phyloP scores from a whole-genome alignment of 2,888 invertebrate genomes.

The Sialis fuliginosa region DNA sequence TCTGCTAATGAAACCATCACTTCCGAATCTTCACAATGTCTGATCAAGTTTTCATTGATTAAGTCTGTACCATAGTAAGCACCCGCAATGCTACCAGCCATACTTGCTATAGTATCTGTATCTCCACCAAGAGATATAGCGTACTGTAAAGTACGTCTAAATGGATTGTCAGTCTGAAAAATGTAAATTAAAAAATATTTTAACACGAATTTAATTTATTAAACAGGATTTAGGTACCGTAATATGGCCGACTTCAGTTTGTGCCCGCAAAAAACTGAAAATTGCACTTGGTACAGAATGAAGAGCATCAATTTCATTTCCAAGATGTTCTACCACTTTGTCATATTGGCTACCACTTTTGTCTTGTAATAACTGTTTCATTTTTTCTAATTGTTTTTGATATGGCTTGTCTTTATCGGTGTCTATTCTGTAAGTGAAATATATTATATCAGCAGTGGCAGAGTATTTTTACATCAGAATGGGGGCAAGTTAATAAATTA shows the following conservation, averaged over 20 bases:
- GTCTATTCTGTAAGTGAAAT: not conserved
- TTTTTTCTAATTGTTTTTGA: conserved; percentile 30
- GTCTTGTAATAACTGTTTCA: conserved; percentile 30
- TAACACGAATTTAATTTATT: not conserved
- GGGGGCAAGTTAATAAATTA: too few relatives aligned
- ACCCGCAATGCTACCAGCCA: conserved; percentile 54
- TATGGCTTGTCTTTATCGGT: conserved; percentile 23
- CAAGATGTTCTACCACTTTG: conserved; percentile 33
- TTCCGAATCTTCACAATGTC: conserved; percentile 39
- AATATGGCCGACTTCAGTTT: conserved; percentile 28
- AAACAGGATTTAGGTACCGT: conserved; percentile 19
- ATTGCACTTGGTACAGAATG: conserved; percentile 56
- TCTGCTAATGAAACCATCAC: conserved; percentile 35
- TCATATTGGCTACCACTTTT: conserved; percentile 25
- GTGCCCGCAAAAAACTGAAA: conserved; percentile 43
- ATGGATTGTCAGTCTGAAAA: conserved; percentile 32
- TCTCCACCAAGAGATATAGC: conserved; percentile 58
- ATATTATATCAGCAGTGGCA: too few relatives aligned
- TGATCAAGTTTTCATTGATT: conserved; percentile 29
- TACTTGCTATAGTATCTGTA: conserved; percentile 58
- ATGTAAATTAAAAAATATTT: conserved; percentile 8
- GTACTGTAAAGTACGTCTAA: conserved; percentile 46
- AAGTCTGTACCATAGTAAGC: conserved; percentile 42
- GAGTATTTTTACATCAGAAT: too few relatives aligned
- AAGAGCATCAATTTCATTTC: conserved; percentile 42